phyloP scores from a whole-genome alignment of 2,888 invertebrate species.

The Nasonovia ribisnigri region DNA sequence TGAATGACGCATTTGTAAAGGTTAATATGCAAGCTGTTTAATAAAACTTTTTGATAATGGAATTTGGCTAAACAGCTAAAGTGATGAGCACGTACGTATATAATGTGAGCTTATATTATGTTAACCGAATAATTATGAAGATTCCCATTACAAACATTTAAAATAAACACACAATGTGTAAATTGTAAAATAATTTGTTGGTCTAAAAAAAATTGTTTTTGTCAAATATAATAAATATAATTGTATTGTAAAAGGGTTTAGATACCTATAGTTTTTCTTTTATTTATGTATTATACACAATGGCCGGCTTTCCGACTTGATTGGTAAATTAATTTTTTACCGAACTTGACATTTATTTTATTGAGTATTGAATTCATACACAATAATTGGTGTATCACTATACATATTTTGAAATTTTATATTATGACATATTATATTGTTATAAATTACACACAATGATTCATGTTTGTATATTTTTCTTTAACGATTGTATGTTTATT shows the following conservation, averaged over 20 bases:
- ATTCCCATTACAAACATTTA: background rate
- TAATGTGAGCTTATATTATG: conserved; percentile 7
- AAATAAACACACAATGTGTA: background rate
- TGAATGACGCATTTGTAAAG: conserved; percentile 53
- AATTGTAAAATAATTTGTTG: background rate
- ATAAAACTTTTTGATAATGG: conserved; percentile 50
- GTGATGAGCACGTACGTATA: conserved; percentile 7
- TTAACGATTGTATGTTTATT: background rate
- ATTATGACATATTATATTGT: background rate
- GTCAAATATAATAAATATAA: background rate
- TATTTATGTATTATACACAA: background rate
- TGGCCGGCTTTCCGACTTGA: background rate
- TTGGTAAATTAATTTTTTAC: background rate
- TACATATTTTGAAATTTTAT: background rate
- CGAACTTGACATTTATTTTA: background rate
- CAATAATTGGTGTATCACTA: background rate
- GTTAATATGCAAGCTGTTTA: conserved; percentile 57
- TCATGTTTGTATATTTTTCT: background rate
- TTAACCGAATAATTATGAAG: background rate
- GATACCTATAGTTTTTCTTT: background rate
- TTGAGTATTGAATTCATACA: background rate
- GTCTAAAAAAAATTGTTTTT: background rate
- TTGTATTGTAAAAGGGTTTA: background rate
- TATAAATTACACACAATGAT: background rate
- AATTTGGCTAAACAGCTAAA: conserved; percentile 4